phyloP scores from a whole-genome alignment of 2,113 vertebrate genomes.

The Etia nguti region DNA sequence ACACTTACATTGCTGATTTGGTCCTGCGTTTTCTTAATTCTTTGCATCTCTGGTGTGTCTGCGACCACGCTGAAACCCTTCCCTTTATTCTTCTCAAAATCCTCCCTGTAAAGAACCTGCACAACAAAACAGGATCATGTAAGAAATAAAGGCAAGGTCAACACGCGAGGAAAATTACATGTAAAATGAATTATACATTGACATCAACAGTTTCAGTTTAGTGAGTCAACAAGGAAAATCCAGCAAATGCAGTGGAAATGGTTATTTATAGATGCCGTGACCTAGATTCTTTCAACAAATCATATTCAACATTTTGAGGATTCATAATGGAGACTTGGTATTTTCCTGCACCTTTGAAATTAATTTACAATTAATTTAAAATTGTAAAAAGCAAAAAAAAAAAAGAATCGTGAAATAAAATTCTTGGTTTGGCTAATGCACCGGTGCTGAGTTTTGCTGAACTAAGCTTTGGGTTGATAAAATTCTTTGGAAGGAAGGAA shows the following conservation, averaged over 20 bases:
- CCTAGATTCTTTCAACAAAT: neutral
- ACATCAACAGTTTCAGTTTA: neutral
- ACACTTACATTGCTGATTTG: conserved; percentile 93
- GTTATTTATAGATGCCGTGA: conserved; percentile 15
- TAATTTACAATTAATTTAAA: neutral
- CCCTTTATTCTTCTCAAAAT: conserved; percentile 97
- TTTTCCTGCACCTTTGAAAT: neutral
- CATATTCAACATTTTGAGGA: neutral
- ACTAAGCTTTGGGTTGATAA: neutral
- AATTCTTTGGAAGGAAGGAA: neutral
- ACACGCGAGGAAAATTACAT: neutral
- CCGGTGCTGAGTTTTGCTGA: neutral
- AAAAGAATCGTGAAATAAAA: neutral
- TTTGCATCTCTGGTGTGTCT: conserved; percentile 91
- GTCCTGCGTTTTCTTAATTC: conserved; percentile 95
- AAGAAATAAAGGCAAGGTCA: neutral
- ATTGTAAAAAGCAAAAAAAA: neutral
- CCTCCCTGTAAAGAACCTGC: conserved; percentile 95
- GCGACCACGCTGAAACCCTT: conserved; percentile 91
- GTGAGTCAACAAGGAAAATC: neutral
- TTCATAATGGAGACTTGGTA: neutral
- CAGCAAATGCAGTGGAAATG: neutral
- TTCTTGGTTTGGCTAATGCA: neutral
- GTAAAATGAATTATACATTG: neutral
- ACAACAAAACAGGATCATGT: neutral